Base-by-base conservation (phyloP, 1,140 invertebrate species). In the Orussus abietinus region DNA sequence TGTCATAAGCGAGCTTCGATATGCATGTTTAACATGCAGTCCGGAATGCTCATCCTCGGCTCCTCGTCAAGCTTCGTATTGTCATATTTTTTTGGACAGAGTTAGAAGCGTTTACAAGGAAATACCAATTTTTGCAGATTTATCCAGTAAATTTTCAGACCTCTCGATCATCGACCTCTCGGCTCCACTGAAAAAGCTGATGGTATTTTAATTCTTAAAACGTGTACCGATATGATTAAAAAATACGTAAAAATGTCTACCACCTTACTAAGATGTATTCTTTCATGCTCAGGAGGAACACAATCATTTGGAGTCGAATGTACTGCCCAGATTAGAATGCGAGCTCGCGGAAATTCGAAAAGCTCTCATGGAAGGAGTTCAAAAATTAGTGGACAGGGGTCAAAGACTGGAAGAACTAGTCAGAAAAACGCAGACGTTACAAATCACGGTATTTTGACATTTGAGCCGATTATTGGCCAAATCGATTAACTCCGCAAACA, bases 341-440 rank as follows among this genome's bases (percentile, higher is more conserved):
- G 59, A 66, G 31, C 40, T 64, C 20, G 38, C 34, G 5, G 52
- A 64, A 25, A 39, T 62, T 15, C 42, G 59, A 19, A 37, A 35
- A n/a, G 29, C 53, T 4, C 34, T 67, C 10, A 55, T 67, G 55
- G 57, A 56, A 11, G 54, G 50, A 0, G 49, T 66, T 1, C 51
- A 63, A 21, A 60, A 62, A 15, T 34, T 67, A 10, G 59, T 66
- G 12, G 61, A 67, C 25, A 53, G 59, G 10, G 63, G 59, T n/a
- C 50, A 66, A 22, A 58, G 28, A 25, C 42, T 65, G 11, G 64
- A 66, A 4, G 64, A 64, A n/a, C 38, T 67, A 0, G 47, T 60
- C 0, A 51, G 42, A 32, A 67, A 66, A 34, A 58, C 63, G 1
- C 50, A 65, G 30, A 51, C 43, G 4, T 44, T 65, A 18, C 51